A percentile compares a stretch with the other conserved stretches of the same genome.
Evolutionary conservation across 2,113 vertebrate genomes (phyloP).

Genomic region (Chloebia gouldiae): DNA sequence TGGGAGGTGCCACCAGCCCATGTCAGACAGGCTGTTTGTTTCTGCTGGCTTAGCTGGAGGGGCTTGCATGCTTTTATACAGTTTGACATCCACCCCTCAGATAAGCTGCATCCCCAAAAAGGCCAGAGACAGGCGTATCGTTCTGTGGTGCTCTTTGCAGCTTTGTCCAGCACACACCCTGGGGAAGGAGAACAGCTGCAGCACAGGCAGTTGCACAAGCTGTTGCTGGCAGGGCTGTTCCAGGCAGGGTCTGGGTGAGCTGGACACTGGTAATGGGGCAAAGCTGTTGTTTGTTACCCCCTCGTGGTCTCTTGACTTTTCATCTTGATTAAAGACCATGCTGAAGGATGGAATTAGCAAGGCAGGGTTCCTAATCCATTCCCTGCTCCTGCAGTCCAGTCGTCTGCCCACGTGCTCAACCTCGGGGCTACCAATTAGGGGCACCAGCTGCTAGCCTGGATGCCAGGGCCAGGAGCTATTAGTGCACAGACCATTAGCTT

Average conservation of each 20-base stretch:
- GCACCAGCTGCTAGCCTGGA: conserved; percentile 67
- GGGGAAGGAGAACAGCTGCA: conserved; percentile 28
- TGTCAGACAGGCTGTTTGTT: not conserved
- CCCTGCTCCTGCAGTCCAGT: not conserved
- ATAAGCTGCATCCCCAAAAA: not conserved
- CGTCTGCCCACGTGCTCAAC: not conserved
- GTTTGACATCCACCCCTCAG: conserved; percentile 3
- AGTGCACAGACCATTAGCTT: conserved; percentile 68
- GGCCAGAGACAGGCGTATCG: not conserved
- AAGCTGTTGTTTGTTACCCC: conserved; percentile 35
- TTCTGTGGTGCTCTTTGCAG: conserved; percentile 12
- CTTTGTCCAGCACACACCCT: not conserved
- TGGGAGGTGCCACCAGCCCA: not conserved
- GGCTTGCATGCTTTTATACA: not conserved
- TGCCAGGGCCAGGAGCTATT: conserved; percentile 64
- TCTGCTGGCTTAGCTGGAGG: conserved; percentile 9
- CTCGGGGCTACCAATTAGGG: conserved; percentile 66
- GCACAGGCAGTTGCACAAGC: not conserved
- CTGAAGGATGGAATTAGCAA: not conserved
- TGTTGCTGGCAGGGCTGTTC: not conserved
- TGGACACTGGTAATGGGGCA: not conserved
- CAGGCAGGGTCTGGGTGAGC: not conserved
- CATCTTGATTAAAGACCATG: conserved; percentile 66
- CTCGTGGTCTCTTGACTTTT: conserved; percentile 16
- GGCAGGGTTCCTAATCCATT: conserved; percentile 20